Evolutionary conservation across 1,140 invertebrate species (phyloP).

Genomic region (Oscheius sp.): DNA sequence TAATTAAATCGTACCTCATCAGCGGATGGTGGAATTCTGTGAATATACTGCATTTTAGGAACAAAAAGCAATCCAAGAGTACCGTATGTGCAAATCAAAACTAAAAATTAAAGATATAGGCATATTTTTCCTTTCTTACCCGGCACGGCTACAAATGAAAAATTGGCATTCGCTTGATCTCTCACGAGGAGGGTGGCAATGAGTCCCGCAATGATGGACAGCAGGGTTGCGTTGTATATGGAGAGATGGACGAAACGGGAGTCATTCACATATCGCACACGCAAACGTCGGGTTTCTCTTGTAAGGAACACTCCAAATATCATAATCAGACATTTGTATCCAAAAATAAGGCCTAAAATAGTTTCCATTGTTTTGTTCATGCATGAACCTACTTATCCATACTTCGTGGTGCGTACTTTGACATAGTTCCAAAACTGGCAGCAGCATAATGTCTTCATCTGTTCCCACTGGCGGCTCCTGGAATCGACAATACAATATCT

Average conservation of each 20-base stretch:
- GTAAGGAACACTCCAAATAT: slow-evolving; percentile 94
- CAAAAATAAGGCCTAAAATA: slow-evolving; percentile 80
- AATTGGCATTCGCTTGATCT: slow-evolving; percentile 92
- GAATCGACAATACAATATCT: background rate
- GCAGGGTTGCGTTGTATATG: slow-evolving; percentile 95
- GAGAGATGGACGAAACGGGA: slow-evolving; percentile 96
- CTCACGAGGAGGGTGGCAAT: slow-evolving; percentile 88
- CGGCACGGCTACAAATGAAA: slow-evolving; percentile 92
- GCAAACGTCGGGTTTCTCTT: slow-evolving; percentile 93
- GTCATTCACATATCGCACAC: slow-evolving; percentile 75
- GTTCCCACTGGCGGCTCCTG: slow-evolving; percentile 78
- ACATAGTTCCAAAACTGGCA: slow-evolving; percentile 90
- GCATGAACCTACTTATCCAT: slow-evolving; percentile 78
- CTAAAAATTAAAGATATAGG: slow-evolving; percentile 36
- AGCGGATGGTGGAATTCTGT: slow-evolving; percentile 44
- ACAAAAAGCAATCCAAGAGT: slow-evolving; percentile 70
- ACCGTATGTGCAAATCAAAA: slow-evolving; percentile 50
- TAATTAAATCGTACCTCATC: slow-evolving; percentile 36
- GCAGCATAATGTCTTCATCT: slow-evolving; percentile 88
- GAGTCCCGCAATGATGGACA: slow-evolving; percentile 80
- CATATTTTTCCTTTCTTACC: slow-evolving; percentile 65
- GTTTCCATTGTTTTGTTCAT: background rate
- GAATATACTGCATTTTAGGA: slow-evolving; percentile 56
- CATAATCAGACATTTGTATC: slow-evolving; percentile 91
- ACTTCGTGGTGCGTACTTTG: slow-evolving; percentile 86